phyloP scores from a whole-genome alignment of 2,888 invertebrate genomes.

The Caprella mutica region DNA sequence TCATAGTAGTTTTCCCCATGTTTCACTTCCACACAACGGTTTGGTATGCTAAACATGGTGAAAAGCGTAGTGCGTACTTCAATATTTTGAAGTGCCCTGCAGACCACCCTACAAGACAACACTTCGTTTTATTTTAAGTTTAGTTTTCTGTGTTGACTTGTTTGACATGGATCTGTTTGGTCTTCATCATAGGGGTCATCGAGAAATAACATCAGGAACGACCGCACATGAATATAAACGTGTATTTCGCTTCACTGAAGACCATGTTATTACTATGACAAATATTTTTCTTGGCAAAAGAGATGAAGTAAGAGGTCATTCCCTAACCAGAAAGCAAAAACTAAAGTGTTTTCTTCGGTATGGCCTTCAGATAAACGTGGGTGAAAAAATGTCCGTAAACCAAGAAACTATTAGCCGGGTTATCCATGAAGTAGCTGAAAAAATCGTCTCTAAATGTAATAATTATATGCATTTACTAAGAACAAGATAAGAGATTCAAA shows the following conservation, averaged over 20 bases:
- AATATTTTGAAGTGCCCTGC: no score
- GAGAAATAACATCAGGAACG: background rate
- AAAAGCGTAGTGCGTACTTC: no score
- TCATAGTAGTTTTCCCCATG: no score
- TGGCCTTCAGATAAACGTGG: background rate
- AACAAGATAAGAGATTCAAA: background rate
- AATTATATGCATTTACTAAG: background rate
- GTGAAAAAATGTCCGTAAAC: background rate
- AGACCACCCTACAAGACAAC: no score
- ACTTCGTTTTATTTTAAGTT: no score
- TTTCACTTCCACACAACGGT: no score
- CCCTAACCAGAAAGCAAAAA: background rate
- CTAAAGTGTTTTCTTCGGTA: background rate
- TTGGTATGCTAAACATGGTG: no score
- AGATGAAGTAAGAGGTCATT: background rate
- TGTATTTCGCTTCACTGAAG: no score
- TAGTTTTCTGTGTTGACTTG: no score
- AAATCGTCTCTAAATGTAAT: background rate
- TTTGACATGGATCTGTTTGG: no score
- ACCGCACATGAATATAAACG: no score
- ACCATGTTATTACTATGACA: background rate
- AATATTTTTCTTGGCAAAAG: background rate
- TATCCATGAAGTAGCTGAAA: background rate
- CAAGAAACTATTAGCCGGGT: background rate
- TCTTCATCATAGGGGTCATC: background rate